These are phyloP conservation scores for Artibeus lituratus DNA, from an alignment of 2,797 vertebrate genomes.

Conservation along the genomic window DNA sequence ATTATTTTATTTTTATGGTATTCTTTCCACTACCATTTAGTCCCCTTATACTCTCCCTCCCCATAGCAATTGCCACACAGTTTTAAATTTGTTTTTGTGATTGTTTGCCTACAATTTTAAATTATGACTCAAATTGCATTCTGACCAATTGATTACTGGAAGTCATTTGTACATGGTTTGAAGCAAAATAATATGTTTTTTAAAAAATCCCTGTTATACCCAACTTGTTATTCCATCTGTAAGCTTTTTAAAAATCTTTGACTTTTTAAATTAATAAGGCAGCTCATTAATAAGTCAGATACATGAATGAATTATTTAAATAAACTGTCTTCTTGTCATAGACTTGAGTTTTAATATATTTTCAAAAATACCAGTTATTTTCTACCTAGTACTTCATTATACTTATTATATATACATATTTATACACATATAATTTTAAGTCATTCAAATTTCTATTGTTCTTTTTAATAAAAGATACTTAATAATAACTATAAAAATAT, in stretches of 20 bases:
- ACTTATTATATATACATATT: not conserved
- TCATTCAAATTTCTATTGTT: not conserved
- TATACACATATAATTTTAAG: not conserved
- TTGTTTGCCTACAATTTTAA: constrained; percentile 55
- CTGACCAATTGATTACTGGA: constrained; percentile 42
- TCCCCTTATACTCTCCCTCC: too few relatives aligned
- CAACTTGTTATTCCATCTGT: constrained; percentile 36
- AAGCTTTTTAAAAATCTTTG: not conserved
- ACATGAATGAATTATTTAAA: not conserved
- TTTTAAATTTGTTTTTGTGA: constrained; percentile 41
- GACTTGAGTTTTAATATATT: not conserved
- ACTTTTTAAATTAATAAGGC: not conserved
- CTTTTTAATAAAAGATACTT: not conserved
- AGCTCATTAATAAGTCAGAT: not conserved
- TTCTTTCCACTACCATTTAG: too few relatives aligned
- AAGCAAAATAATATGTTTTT: constrained; percentile 41
- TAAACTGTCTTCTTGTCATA: not conserved
- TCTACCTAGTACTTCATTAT: not conserved
- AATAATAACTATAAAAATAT: not conserved
- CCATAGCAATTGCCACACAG: too few relatives aligned
- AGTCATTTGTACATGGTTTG: constrained; percentile 39
- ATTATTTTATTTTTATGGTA: too few relatives aligned
- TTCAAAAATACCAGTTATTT: not conserved
- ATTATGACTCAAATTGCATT: constrained; percentile 46
- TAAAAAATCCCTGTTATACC: not conserved